These are phyloP conservation scores for Oceanodroma tethys DNA, from an alignment of 2,113 vertebrate genomes.

Conservation along the genomic window DNA sequence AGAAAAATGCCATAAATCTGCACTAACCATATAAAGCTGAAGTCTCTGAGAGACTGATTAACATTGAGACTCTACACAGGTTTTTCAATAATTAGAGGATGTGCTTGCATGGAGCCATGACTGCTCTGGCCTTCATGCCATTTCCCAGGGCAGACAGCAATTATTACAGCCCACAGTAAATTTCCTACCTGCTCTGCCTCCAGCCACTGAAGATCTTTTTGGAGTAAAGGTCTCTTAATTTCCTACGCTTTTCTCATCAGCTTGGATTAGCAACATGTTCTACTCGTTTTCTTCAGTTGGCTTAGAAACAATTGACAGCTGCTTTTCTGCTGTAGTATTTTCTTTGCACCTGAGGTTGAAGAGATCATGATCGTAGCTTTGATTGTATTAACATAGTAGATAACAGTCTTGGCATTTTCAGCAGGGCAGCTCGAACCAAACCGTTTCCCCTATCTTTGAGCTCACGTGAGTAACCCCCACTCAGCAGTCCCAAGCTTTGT, in stretches of 20 bases:
- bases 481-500: not conserved
- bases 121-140: slow-evolving; percentile 83
- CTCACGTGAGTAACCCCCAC: not conserved
- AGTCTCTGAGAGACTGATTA: slow-evolving; percentile 99
- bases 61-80: slow-evolving; percentile 83
- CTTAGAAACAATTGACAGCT: slow-evolving; percentile 43
- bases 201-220: slow-evolving; percentile 77
- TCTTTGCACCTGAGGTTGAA: slow-evolving; percentile 35
- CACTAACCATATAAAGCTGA: slow-evolving; percentile 87
- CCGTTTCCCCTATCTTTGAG: not conserved
- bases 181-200: slow-evolving; percentile 71
- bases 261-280: slow-evolving; percentile 42
- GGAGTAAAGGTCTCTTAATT: slow-evolving; percentile 86
- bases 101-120: slow-evolving; percentile 77
- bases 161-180: slow-evolving; percentile 83
- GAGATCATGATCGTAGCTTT: not conserved
- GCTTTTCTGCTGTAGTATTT: slow-evolving; percentile 49
- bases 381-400: not conserved
- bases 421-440: not conserved
- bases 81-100: slow-evolving; percentile 89
- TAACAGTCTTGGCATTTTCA: not conserved
- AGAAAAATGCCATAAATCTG: slow-evolving; percentile 88
- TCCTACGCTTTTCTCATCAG: slow-evolving; percentile 79
- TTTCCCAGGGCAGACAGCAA: slow-evolving; percentile 85
- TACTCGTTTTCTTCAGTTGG: not conserved